Percentiles rank a stretch among this genome's conserved stretches.
Evolutionary conservation across 2,797 vertebrate species (phyloP).

Genomic region (Pangasius larnaudii): DNA sequence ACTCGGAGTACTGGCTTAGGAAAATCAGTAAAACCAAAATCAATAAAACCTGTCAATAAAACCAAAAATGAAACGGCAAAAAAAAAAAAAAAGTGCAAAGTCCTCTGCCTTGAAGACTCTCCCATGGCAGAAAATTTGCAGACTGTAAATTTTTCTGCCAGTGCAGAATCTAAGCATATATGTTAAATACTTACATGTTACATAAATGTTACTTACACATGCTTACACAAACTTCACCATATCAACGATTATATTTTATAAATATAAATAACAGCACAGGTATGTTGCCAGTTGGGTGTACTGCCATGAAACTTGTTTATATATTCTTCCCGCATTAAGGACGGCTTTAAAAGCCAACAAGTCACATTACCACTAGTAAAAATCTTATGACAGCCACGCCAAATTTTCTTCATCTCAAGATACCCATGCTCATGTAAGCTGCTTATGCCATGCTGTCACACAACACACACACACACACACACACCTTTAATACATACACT

Average conservation of each 20-base stretch:
- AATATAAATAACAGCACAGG: too few species aligned
- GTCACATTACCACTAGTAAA: not conserved
- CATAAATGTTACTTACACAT: not conserved
- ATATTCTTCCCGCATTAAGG: not conserved
- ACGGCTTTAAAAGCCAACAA: not conserved
- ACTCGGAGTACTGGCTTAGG: not conserved
- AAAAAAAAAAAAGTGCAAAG: not conserved
- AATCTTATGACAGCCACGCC: not conserved
- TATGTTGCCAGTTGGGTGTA: not conserved
- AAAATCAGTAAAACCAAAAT: not conserved
- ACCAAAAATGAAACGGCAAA: not conserved
- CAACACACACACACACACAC: too few species aligned
- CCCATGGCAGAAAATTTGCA: not conserved
- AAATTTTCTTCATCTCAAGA: too few species aligned
- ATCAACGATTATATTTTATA: not conserved
- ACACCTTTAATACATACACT: too few species aligned
- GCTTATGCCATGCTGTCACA: too few species aligned
- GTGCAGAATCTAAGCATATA: not conserved
- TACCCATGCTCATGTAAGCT: too few species aligned
- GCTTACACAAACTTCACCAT: not conserved
- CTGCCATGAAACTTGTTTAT: not conserved
- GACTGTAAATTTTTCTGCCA: not conserved
- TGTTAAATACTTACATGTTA: too few species aligned
- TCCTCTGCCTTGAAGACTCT: not conserved
- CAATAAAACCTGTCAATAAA: not conserved